Evolutionary conservation across 2,113 vertebrate genomes (phyloP).

Genomic region (Coturnix japonica): DNA sequence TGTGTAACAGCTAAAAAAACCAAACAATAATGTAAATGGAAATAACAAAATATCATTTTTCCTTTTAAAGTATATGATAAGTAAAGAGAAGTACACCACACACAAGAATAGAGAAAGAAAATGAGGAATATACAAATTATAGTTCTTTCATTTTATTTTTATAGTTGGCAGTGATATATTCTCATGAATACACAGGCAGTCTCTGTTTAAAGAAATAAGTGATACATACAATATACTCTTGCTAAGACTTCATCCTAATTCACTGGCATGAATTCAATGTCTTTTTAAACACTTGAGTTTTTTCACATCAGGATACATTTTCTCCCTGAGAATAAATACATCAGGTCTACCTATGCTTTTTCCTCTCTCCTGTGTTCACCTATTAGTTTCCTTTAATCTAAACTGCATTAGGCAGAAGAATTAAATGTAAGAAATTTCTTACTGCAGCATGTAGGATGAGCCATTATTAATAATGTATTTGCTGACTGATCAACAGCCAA

Average conservation of each 20-base stretch:
- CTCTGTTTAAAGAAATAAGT: not conserved
- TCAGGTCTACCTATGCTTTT: not conserved
- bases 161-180: not conserved
- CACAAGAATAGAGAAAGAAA: not conserved
- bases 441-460: not conserved
- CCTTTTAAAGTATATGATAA: not conserved
- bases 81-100: not conserved
- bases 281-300: not conserved
- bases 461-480: not conserved
- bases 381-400: not conserved
- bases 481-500: not conserved
- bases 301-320: not conserved
- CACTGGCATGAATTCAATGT: not conserved
- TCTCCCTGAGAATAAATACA: not conserved
- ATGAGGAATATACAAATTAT: not conserved
- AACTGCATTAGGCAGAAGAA: not conserved
- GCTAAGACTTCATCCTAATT: not conserved
- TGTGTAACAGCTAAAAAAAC: not conserved
- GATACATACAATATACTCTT: not conserved
- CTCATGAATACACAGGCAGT: not conserved
- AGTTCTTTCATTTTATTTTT: not conserved
- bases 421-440: not conserved
- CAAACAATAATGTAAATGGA: not conserved
- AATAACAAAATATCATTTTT: not conserved
- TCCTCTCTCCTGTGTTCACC: rapidly evolving